Base-by-base conservation (phyloP, 2,113 vertebrate genomes). In the Dendrocopos noguchii region DNA sequence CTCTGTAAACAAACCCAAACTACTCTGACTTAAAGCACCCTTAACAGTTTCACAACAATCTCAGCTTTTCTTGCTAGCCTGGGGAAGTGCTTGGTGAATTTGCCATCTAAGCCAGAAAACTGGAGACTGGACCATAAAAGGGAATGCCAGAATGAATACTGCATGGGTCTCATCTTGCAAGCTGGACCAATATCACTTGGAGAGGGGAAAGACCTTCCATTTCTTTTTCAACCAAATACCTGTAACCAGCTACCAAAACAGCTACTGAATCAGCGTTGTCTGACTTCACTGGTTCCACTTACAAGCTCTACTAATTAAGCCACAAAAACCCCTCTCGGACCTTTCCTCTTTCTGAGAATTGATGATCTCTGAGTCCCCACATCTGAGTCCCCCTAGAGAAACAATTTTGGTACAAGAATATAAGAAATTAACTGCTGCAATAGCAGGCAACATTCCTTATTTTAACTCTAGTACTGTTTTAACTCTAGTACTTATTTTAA, bases 151-250 rank as follows among this genome's bases (percentile, higher is more conserved):
- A 88, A 93, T 0, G 2, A 74, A 39, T 68, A 64, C 7, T 57
- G 55, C 50, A 44, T 0, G 1, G 36, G 14, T 73, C 36, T 86
- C 47, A 39, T 14, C 24, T 88, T 84, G 33, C 67, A 79, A 46
- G 46, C 14, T 66, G 21, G 44, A 84, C 63, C 0, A 0, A 25
- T 36, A 81, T 3, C 24, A 52, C 28, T 31, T 44, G 39, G 46
- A 87, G 80, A 82, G 15, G 6, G 9, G 33, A 57, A 59, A 67
- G 7, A 56, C 15, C 6, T 73, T 33, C 33, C 67, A 9, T 11
- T 36, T 67, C 50, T 79, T 79, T 31, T 73, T 14, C 71, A 36
- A 88, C 33, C 10, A 36, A 81, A 70, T n/a, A 39, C 47, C 36
- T n/a, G 29, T 4, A 57, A 44, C 11, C 19, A 84, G n/a, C 21